phyloP scores from a whole-genome alignment of 2,888 invertebrate species.

The Noctua comes region DNA sequence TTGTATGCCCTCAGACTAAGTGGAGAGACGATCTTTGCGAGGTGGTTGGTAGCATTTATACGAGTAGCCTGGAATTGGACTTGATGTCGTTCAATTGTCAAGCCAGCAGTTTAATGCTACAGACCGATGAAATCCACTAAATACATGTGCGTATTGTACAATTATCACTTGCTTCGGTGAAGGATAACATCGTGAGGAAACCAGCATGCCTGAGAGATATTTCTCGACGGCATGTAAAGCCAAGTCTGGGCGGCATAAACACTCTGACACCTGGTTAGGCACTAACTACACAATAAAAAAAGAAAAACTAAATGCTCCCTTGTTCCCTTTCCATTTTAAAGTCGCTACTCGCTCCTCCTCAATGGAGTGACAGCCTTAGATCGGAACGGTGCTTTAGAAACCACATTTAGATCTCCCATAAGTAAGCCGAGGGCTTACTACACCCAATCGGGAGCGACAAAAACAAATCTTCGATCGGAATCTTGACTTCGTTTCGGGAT shows the following conservation, averaged over 20 bases:
- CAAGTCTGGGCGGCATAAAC: too few relatives aligned
- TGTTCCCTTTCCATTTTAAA: neutral
- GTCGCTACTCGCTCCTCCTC: too few relatives aligned
- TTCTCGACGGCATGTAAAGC: too few relatives aligned
- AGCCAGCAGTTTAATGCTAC: neutral
- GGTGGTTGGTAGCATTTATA: neutral
- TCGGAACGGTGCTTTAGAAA: neutral
- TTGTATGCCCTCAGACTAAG: neutral
- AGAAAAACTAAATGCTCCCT: too few relatives aligned
- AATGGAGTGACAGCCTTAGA: neutral
- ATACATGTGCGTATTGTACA: too few relatives aligned
- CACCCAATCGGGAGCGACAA: conserved; percentile 20
- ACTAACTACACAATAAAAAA: too few relatives aligned
- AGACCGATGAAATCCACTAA: neutral
- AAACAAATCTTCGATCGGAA: conserved; percentile 35
- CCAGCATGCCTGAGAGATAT: too few relatives aligned
- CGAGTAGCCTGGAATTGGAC: neutral
- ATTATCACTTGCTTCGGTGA: too few relatives aligned
- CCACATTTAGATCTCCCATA: conserved; percentile 23
- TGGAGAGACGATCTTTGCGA: neutral
- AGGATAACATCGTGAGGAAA: too few relatives aligned
- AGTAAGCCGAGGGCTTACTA: conserved; percentile 34
- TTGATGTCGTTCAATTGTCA: neutral
- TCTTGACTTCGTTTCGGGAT: conserved; percentile 11
- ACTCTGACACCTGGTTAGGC: too few relatives aligned